A percentile compares a stretch with the other conserved stretches of the same genome.
These are phyloP conservation scores for Holacanthella duospinosa DNA, from an alignment of 2,888 invertebrate species.

Conservation along the genomic window DNA sequence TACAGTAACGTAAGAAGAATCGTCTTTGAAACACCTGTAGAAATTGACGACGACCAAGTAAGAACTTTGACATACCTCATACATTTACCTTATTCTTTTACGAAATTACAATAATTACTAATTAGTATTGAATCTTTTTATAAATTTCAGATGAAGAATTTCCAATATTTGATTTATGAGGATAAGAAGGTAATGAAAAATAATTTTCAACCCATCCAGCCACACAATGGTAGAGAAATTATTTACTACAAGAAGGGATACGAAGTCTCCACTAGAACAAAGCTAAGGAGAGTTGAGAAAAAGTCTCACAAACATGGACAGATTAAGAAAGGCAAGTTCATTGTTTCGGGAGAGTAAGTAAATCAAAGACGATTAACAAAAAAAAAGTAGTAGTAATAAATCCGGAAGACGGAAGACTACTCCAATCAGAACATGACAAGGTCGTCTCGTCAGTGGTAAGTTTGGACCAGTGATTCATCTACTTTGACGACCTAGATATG, in stretches of 20 bases:
- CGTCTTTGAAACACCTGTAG: not conserved
- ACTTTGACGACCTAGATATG: too few relatives aligned
- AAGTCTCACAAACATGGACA: not conserved
- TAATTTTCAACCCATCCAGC: not conserved
- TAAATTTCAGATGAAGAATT: not conserved
- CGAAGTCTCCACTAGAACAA: not conserved
- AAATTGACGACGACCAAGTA: not conserved
- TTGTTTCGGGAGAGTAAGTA: not conserved
- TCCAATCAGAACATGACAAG: too few relatives aligned
- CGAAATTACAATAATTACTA: not conserved
- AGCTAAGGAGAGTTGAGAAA: not conserved
- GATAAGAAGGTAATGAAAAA: not conserved
- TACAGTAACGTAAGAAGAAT: not conserved
- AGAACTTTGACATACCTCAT: too few relatives aligned
- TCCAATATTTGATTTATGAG: not conserved
- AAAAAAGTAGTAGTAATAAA: not conserved
- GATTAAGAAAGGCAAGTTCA: not conserved
- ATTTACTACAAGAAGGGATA: not conserved
- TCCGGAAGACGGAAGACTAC: too few relatives aligned
- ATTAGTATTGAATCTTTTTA: not conserved
- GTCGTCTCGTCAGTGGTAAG: too few relatives aligned
- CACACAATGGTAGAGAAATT: not conserved
- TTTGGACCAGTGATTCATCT: too few relatives aligned
- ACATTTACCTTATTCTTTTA: too few relatives aligned
- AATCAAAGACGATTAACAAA: not conserved